Percentiles rank a stretch among this genome's conserved stretches.
phyloP scores from a whole-genome alignment of 2,113 vertebrate species.

The Poeciliopsis retropinna region DNA sequence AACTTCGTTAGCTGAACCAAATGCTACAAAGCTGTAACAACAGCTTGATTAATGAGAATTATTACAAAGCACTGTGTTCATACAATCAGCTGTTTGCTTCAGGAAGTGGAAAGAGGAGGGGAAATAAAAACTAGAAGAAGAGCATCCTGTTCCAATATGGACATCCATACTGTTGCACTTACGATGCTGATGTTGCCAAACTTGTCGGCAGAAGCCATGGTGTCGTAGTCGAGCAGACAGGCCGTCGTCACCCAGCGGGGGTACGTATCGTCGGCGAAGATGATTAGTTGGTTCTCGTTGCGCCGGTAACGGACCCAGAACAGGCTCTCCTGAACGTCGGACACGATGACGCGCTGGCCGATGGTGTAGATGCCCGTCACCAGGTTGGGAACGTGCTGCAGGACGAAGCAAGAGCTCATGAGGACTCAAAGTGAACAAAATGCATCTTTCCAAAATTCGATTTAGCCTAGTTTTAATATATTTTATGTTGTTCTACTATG shows the following conservation, averaged over 20 bases:
- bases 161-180: constrained; percentile 28
- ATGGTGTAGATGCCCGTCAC: constrained; percentile 95
- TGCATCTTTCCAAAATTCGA: background rate
- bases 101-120: background rate
- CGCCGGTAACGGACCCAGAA: constrained; percentile 98
- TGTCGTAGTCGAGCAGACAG: constrained; percentile 95
- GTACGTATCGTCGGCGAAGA: constrained; percentile 97
- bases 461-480: no score
- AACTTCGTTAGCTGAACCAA: no score
- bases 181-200: constrained; percentile 98
- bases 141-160: background rate
- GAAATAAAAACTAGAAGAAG: background rate
- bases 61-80: no score
- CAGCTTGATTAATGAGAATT: background rate
- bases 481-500: no score
- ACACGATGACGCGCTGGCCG: constrained; percentile 93
- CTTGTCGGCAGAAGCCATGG: constrained; percentile 96
- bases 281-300: constrained; percentile 98
- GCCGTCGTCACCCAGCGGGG: constrained; percentile 97
- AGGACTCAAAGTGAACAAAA: background rate
- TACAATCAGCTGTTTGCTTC: background rate
- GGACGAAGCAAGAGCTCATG: background rate
- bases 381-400: constrained; percentile 94
- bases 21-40: no score
- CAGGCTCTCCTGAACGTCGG: constrained; percentile 96